Percentiles rank a stretch among this genome's conserved stretches.
These are phyloP conservation scores for Coturnix japonica DNA, from an alignment of 2,113 vertebrate species.

Conservation along the genomic window DNA sequence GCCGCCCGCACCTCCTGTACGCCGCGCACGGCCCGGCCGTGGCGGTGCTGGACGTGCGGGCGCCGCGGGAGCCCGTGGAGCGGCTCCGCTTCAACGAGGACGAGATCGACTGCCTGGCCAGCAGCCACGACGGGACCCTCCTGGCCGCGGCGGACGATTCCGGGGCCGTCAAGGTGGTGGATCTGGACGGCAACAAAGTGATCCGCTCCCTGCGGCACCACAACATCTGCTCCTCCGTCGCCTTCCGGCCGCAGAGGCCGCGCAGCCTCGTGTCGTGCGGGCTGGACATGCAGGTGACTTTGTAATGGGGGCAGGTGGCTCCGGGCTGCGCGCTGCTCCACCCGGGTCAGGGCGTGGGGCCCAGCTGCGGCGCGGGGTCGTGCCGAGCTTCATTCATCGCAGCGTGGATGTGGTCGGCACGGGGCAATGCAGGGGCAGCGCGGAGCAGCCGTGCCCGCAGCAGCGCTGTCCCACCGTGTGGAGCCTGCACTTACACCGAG, in stretches of 20 bases:
- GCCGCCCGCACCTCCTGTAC: slow-evolving; percentile 77
- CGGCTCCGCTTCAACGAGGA: slow-evolving; percentile 86
- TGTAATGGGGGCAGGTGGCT: neutral
- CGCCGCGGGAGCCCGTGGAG: slow-evolving; percentile 76
- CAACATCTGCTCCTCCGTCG: slow-evolving; percentile 94
- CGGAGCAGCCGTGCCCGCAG: fast-evolving
- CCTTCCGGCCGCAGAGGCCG: slow-evolving; percentile 90
- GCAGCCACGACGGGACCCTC: slow-evolving; percentile 82
- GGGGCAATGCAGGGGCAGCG: neutral
- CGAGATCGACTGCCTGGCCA: slow-evolving; percentile 90
- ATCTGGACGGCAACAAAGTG: slow-evolving; percentile 87
- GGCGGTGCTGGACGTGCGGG: slow-evolving; percentile 84
- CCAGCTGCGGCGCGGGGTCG: too few species aligned
- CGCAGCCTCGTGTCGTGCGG: slow-evolving; percentile 93
- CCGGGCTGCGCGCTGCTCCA: too few species aligned
- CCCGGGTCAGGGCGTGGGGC: too few species aligned
- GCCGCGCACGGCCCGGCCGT: slow-evolving; percentile 84
- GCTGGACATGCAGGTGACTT: slow-evolving; percentile 96
- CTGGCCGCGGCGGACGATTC: slow-evolving; percentile 93
- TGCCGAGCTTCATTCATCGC: neutral
- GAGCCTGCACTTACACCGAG: neutral
- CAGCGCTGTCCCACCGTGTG: neutral
- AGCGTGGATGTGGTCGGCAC: neutral
- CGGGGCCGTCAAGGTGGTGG: slow-evolving; percentile 86
- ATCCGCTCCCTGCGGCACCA: slow-evolving; percentile 89